These are phyloP conservation scores for Coptotermes formosanus DNA, from an alignment of 1,140 invertebrate species.

Conservation along the genomic window DNA sequence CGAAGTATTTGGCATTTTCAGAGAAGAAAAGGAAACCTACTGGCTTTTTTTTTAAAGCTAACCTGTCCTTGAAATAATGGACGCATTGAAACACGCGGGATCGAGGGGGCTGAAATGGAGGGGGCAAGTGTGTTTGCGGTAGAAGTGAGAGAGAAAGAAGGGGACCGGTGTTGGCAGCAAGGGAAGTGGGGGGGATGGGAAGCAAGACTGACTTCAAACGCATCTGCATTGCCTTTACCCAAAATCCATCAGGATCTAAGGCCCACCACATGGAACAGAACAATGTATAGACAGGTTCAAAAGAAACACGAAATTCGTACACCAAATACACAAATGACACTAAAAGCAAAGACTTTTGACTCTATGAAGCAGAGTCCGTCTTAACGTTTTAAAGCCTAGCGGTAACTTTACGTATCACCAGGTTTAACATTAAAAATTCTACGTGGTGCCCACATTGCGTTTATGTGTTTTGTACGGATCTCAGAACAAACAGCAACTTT, in stretches of 20 bases:
- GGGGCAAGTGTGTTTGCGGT: constrained; percentile 28
- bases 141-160: not conserved
- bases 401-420: too few relatives aligned
- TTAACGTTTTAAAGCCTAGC: too few relatives aligned
- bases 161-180: not conserved
- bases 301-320: not conserved
- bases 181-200: not conserved
- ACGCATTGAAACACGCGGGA: not conserved
- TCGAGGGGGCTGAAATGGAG: not conserved
- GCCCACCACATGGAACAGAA: constrained; percentile 20
- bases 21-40: not conserved
- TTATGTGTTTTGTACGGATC: too few relatives aligned
- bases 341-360: too few relatives aligned
- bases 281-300: not conserved
- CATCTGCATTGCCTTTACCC: not conserved
- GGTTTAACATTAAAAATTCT: too few relatives aligned
- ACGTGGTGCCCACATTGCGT: too few relatives aligned
- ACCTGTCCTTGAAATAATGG: constrained; percentile 18
- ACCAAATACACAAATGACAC: too few relatives aligned
- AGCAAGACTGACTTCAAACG: constrained; percentile 20
- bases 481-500: too few relatives aligned
- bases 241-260: constrained; percentile 26
- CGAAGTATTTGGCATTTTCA: not conserved
- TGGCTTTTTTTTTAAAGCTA: not conserved
- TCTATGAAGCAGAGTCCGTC: too few relatives aligned